Evolutionary conservation across 1,140 invertebrate genomes (phyloP).

Genomic region (Zaprionus kolodkinae): DNA sequence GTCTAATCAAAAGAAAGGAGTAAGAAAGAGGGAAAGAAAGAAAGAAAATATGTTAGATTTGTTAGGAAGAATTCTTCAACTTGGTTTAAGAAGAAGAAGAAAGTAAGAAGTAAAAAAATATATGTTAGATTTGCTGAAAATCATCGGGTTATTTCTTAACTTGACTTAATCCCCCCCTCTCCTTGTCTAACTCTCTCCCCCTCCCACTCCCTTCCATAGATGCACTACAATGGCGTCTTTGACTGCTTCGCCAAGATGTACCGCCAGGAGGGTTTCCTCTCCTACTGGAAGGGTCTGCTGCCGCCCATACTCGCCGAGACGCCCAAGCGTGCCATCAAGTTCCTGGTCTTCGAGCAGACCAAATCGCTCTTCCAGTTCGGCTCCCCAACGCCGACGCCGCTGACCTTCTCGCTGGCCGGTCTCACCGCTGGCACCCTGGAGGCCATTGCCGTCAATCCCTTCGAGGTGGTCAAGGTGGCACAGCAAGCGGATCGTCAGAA

Average conservation of each 20-base stretch:
- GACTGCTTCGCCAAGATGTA: conserved; percentile 97
- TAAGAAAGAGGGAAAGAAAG: not conserved
- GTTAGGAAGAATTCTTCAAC: too few species aligned
- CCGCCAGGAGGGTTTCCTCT: conserved; percentile 90
- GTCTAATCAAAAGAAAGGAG: not conserved
- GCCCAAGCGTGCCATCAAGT: conserved; percentile 96
- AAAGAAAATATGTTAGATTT: too few species aligned
- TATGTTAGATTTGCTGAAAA: too few species aligned
- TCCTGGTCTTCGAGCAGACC: conserved; percentile 96
- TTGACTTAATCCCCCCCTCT: too few species aligned
- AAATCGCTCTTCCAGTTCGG: conserved; percentile 93
- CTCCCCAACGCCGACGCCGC: conserved; percentile 88
- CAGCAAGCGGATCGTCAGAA: conserved; percentile 89
- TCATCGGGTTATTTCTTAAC: not conserved
- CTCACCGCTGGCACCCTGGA: conserved; percentile 94
- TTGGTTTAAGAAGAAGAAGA: too few species aligned
- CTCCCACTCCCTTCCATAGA: conserved; percentile 28
- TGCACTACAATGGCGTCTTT: conserved; percentile 90
- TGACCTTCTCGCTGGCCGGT: conserved; percentile 94
- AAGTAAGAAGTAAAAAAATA: too few species aligned
- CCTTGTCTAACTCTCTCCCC: not conserved
- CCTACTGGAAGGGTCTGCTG: conserved; percentile 96
- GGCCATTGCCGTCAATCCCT: conserved; percentile 95
- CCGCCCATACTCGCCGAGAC: conserved; percentile 97
- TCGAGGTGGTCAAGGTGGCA: conserved; percentile 97